Conservation (phyloP, 2,888 invertebrate genomes). For the Cheilosia variabilis region DNA sequence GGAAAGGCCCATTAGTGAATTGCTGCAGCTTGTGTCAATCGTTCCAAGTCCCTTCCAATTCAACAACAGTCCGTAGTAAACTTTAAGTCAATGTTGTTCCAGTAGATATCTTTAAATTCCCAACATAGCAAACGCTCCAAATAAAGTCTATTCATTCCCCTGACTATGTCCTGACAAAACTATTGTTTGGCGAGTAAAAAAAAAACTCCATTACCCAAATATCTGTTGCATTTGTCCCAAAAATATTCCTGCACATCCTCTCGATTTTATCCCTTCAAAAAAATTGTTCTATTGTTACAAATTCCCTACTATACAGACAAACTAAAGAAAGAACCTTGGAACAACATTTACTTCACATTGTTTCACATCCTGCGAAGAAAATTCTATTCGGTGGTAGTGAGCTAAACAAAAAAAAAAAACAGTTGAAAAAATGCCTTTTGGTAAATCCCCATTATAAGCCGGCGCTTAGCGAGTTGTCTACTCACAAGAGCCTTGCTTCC, state of each 20-base stretch:
- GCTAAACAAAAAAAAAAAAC: not conserved
- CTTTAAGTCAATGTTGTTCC: not conserved
- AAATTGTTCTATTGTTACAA: slow-evolving; percentile 44
- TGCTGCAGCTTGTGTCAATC: no score
- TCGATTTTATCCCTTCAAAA: slow-evolving; percentile 27
- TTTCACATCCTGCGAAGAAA: slow-evolving; percentile 52
- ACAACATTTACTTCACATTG: slow-evolving; percentile 59
- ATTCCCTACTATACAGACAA: slow-evolving; percentile 40
- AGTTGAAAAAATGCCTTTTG: slow-evolving; percentile 38
- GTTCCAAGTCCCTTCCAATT: no score
- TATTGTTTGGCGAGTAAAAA: slow-evolving; percentile 48
- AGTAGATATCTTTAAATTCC: slow-evolving; percentile 30
- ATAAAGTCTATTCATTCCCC: slow-evolving; percentile 49
- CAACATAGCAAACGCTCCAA: slow-evolving; percentile 46
- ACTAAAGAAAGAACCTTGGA: slow-evolving; percentile 55
- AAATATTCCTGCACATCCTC: slow-evolving; percentile 6
- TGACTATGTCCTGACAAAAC: slow-evolving; percentile 27
- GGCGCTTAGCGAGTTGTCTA: slow-evolving; percentile 64
- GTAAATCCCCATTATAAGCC: slow-evolving; percentile 62
- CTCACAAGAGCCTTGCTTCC: slow-evolving; percentile 68
- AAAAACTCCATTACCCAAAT: slow-evolving; percentile 48
- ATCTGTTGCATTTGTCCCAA: slow-evolving; percentile 67
- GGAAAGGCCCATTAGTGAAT: no score
- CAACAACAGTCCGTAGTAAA: no score
- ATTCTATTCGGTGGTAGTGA: slow-evolving; percentile 2